These are phyloP conservation scores for Stichopus horrens DNA, from an alignment of 53 echinoderm and acorn worm species.

Conservation along the genomic window DNA sequence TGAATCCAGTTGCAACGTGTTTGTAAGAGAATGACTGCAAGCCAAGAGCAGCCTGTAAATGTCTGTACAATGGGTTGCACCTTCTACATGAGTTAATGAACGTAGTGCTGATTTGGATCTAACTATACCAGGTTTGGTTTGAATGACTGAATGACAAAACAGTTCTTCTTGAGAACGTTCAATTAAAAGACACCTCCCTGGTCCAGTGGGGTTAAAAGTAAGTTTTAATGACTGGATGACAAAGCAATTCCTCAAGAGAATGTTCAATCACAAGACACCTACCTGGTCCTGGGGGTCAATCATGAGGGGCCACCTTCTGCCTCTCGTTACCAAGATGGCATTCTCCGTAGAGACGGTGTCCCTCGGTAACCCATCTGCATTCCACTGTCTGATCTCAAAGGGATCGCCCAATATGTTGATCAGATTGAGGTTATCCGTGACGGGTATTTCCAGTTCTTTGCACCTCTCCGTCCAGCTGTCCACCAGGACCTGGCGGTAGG, in stretches of 20 bases:
- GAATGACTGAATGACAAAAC: background rate
- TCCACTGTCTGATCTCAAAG: constrained; percentile 99
- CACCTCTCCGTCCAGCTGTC: constrained; percentile 83
- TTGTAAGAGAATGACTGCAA: too few relatives aligned
- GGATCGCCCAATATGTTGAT: constrained; percentile 91
- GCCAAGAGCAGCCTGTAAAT: too few relatives aligned
- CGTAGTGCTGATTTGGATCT: too few relatives aligned
- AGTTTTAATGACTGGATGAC: background rate
- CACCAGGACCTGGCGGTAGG: constrained; percentile 84
- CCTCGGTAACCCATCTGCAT: constrained; percentile 93
- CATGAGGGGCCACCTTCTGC: constrained; percentile 96
- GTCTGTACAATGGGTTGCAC: too few relatives aligned
- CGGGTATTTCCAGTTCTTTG: constrained; percentile 90
- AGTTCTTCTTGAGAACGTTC: background rate
- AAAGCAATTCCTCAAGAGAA: background rate
- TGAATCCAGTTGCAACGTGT: too few relatives aligned
- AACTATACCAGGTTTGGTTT: too few relatives aligned
- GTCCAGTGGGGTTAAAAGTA: too few relatives aligned
- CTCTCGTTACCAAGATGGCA: constrained; percentile 94
- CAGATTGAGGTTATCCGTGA: constrained; percentile 87
- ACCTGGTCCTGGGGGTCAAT: constrained; percentile 99
- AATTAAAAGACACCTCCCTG: constrained; percentile 60
- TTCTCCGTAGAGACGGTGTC: constrained; percentile 98
- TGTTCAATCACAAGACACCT: background rate
- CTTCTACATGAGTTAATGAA: too few relatives aligned